These are phyloP conservation scores for Leptodactylus fuscus DNA, from an alignment of 2,113 vertebrate species.

Conservation along the genomic window DNA sequence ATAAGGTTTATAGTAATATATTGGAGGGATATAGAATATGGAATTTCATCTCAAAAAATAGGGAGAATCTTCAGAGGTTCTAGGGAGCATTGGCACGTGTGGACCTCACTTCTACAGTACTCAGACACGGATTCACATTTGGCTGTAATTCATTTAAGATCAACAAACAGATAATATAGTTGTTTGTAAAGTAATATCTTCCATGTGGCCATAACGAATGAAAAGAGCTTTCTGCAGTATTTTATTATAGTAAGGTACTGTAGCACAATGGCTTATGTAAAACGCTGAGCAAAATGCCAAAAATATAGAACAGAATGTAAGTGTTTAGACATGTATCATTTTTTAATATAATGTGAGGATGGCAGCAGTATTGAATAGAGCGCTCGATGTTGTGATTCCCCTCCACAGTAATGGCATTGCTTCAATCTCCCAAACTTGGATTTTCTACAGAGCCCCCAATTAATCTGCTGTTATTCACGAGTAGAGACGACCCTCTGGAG, in stretches of 20 bases:
- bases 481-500: constrained; percentile 57
- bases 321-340: too few species aligned
- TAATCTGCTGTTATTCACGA: constrained; percentile 56
- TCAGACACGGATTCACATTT: too few species aligned
- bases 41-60: not conserved
- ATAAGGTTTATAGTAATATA: not conserved
- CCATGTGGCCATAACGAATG: too few species aligned
- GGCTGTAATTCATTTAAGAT: too few species aligned
- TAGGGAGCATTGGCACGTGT: not conserved
- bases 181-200: too few species aligned
- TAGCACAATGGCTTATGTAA: too few species aligned
- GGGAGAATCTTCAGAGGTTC: not conserved
- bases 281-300: too few species aligned
- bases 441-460: constrained; percentile 60
- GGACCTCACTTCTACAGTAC: not conserved
- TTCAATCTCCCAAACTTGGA: constrained; percentile 29
- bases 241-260: too few species aligned
- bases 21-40: not conserved
- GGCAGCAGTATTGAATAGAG: not conserved
- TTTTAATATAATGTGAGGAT: too few species aligned
- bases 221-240: too few species aligned
- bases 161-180: too few species aligned
- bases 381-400: not conserved
- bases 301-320: too few species aligned
- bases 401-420: constrained; percentile 8